A percentile compares a stretch with the other conserved stretches of the same genome.
These are phyloP conservation scores for Cremastobaeus sp. DNA, from an alignment of 2,888 invertebrate species.

Conservation along the genomic window DNA sequence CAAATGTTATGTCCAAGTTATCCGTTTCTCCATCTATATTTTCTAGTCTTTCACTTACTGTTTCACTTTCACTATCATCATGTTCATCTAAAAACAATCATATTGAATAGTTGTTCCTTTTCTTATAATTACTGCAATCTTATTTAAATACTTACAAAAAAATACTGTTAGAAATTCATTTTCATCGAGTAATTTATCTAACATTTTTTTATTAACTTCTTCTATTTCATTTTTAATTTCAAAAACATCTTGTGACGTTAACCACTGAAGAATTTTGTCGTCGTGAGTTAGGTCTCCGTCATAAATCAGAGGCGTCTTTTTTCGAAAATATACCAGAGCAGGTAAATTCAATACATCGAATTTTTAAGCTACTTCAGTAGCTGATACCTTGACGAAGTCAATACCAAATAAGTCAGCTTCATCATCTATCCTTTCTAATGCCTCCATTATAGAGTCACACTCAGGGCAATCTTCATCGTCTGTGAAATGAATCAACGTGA, in stretches of 20 bases:
- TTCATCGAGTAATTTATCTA: constrained; percentile 95
- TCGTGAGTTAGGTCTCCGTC: constrained; percentile 94
- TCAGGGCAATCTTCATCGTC: constrained; percentile 95
- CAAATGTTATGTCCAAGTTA: constrained; percentile 95
- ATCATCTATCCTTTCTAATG: constrained; percentile 95
- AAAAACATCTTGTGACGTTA: constrained; percentile 96
- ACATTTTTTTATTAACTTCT: constrained; percentile 97
- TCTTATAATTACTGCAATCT: constrained; percentile 2
- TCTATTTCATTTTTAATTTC: constrained; percentile 98
- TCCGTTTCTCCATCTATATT: constrained; percentile 97
- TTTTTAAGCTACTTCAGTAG: constrained; percentile 88
- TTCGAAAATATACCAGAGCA: constrained; percentile 91
- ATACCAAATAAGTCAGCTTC: constrained; percentile 96
- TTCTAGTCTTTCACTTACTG: constrained; percentile 91
- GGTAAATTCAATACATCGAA: constrained; percentile 91
- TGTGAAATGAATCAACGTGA: constrained; percentile 70
- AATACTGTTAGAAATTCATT: constrained; percentile 97
- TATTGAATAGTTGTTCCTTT: constrained; percentile 21
- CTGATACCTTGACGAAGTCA: constrained; percentile 94
- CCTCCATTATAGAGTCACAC: constrained; percentile 93
- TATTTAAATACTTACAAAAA: constrained; percentile 87
- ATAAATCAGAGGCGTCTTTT: constrained; percentile 89
- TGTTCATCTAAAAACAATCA: constrained; percentile 84
- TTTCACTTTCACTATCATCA: constrained; percentile 87
- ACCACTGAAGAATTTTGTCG: constrained; percentile 90